These are phyloP conservation scores for Carettochelys insculpta DNA, from an alignment of 2,113 vertebrate species.

Conservation along the genomic window DNA sequence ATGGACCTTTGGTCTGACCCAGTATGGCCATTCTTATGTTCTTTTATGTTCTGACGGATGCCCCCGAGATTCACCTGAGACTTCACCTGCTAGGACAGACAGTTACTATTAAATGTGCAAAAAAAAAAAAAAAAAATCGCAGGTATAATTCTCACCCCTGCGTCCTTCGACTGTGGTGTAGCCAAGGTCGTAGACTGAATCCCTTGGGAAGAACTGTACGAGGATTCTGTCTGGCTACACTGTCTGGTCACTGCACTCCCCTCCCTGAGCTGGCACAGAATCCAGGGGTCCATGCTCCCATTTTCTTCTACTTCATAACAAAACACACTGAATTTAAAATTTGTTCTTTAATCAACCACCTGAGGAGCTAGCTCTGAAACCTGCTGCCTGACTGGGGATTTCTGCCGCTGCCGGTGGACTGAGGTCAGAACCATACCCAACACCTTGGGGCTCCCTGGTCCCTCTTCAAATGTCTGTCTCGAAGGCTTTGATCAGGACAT, in stretches of 20 bases:
- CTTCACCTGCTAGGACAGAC: too few relatives aligned
- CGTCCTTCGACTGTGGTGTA: too few relatives aligned
- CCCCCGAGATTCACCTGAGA: too few relatives aligned
- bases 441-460: not conserved
- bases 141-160: too few relatives aligned
- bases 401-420: not conserved
- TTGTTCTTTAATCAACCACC: not conserved
- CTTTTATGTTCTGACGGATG: too few relatives aligned
- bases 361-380: not conserved
- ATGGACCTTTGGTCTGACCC: too few relatives aligned
- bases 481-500: conserved; percentile 69
- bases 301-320: not conserved
- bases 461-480: conserved; percentile 27
- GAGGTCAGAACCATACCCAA: not conserved
- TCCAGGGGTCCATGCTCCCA: not conserved
- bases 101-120: too few relatives aligned
- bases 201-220: too few relatives aligned
- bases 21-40: too few relatives aligned
- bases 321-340: not conserved
- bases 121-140: too few relatives aligned
- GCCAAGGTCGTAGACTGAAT: too few relatives aligned
- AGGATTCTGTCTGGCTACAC: too few relatives aligned
- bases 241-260: not conserved
- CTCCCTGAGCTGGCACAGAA: not conserved
- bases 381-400: not conserved